Evolutionary conservation across 2,797 vertebrate genomes (phyloP), one percentile per base, ranked within the genome.

Genomic region (Dendrocincla tyrannina): DNA sequence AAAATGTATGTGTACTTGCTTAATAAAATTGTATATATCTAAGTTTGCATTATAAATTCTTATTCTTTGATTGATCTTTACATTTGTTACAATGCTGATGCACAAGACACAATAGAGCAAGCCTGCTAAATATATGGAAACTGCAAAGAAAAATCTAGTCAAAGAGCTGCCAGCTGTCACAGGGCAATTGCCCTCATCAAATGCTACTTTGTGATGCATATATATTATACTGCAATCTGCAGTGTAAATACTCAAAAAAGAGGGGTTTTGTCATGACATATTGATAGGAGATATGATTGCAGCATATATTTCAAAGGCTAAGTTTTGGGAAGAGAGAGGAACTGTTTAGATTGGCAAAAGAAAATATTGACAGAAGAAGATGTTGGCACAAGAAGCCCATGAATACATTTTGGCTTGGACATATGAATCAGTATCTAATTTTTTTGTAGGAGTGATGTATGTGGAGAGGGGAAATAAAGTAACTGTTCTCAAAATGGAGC

Each of bases 321-420:
- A 49, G 9, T 85, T 94, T 91, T 0, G 3, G 17, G 46, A 59
- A 75, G 27, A 89, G 50, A 87, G 23, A 88, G 32, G 30, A 93
- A 59, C 39, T 87, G 59, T 89, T 93, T 94, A 73, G 24, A n/a
- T 56, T 95, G 92, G 80, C 67, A 89, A 50, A 94, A 52, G 44
- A 58, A 27, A 13, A 30, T 59, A 25, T 41, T 94, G 92, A 72
- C 68, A 83, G 19, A 88, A 60, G n/a, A 39, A 19, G 28, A 30
- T 53, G 19, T 47, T 85, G 86, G 89, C 62, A 88, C 42, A 78
- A 42, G 79, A 82, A 81, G 24, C 9, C 49, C n/a, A 11, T 68
- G 35, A 86, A 84, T 80, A 63, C 9, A 39, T 88, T 91, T 90
- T 91, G 42, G 11, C 46, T 81, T 67, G 69, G 72, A 66, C 39